phyloP scores from a whole-genome alignment of 2,888 invertebrate genomes.

The Ischnus inquisitorius region DNA sequence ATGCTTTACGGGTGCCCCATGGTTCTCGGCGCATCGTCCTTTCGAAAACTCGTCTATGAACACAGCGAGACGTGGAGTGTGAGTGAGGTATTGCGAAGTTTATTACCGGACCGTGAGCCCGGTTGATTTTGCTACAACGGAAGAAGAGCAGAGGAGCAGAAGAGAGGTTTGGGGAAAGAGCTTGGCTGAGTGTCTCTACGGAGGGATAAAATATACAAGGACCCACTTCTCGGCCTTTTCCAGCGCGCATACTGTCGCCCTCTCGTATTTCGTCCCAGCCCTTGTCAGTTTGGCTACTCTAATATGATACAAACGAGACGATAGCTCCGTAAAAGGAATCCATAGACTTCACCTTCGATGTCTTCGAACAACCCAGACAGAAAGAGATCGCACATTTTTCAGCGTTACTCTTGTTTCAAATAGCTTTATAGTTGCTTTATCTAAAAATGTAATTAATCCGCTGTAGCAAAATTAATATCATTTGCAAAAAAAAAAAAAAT shows the following conservation, averaged over 20 bases:
- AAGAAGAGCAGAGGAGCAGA: conserved; percentile 58
- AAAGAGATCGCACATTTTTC: background rate
- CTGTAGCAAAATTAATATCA: too few relatives aligned
- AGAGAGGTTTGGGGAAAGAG: conserved; percentile 2
- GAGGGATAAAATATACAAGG: conserved; percentile 74
- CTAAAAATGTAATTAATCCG: too few relatives aligned
- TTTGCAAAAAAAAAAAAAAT: too few relatives aligned
- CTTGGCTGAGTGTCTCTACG: conserved; percentile 65
- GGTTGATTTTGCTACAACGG: conserved; percentile 68
- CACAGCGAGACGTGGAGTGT: conserved; percentile 13
- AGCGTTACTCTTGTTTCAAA: background rate
- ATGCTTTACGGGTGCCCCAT: conserved; percentile 74
- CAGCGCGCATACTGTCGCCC: conserved; percentile 20
- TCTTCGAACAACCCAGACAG: background rate
- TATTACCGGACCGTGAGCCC: conserved; percentile 74
- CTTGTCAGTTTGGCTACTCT: conserved; percentile 29
- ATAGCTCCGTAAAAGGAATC: conserved; percentile 16
- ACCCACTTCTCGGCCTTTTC: conserved; percentile 53
- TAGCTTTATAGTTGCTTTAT: too few relatives aligned
- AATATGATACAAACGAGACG: conserved; percentile 25
- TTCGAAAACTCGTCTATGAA: conserved; percentile 73
- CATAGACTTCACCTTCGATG: background rate
- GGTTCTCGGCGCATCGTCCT: conserved; percentile 67
- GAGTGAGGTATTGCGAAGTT: conserved; percentile 70
- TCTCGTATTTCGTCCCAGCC: conserved; percentile 8